phyloP scores from a whole-genome alignment of 2,888 invertebrate species.

The Oligia fasciuncula region DNA sequence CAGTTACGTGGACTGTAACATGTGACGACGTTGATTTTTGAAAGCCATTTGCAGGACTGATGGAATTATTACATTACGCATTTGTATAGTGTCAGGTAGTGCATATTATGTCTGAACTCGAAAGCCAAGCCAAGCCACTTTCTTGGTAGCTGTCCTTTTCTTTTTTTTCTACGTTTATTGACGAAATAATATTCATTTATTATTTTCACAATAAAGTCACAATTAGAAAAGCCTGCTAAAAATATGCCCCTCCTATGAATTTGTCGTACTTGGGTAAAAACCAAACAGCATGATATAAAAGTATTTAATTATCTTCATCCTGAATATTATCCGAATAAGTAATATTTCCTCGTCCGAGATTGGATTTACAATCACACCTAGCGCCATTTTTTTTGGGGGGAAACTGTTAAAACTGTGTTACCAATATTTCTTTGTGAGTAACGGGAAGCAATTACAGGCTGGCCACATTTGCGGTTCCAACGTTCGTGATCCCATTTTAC shows the following conservation, averaged over 20 bases:
- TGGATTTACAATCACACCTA: slow-evolving; percentile 19
- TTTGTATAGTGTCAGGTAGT: neutral
- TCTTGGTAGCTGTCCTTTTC: neutral
- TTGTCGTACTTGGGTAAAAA: neutral
- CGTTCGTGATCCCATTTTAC: neutral
- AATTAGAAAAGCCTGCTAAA: neutral
- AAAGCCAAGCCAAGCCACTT: neutral
- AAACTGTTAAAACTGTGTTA: slow-evolving; percentile 4
- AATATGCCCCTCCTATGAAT: neutral
- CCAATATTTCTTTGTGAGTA: slow-evolving; percentile 19
- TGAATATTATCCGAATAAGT: neutral
- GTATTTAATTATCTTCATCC: neutral
- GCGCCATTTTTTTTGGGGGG: neutral
- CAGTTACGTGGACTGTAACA: neutral
- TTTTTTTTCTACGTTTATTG: too few relatives aligned
- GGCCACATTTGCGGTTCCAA: neutral
- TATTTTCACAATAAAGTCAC: too few relatives aligned
- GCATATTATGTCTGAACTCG: neutral
- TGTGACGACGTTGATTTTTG: neutral
- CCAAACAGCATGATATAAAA: neutral
- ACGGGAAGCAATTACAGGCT: slow-evolving; percentile 7
- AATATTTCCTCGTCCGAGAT: neutral
- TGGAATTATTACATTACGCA: neutral
- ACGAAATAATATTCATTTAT: too few relatives aligned
- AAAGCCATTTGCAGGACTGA: neutral